phyloP scores from a whole-genome alignment of 2,113 vertebrate genomes.

The Pomatorhinus ruficollis region DNA sequence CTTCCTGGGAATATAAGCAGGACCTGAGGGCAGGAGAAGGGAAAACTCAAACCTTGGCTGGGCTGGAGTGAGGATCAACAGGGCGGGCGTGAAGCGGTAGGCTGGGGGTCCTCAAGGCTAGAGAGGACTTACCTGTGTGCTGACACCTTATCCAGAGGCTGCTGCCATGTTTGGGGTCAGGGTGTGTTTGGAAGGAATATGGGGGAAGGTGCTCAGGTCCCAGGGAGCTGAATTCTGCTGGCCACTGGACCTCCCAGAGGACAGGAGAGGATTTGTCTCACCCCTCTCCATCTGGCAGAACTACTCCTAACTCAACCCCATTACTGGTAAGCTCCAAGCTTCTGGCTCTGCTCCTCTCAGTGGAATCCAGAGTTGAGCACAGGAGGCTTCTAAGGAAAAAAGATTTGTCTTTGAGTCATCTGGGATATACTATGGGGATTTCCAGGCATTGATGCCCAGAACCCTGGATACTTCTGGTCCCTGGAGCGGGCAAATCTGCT shows the following conservation, averaged over 20 bases:
- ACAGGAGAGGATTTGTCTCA: neutral
- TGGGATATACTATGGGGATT: neutral
- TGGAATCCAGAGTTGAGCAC: neutral
- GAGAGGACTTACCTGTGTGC: neutral
- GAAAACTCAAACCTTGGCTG: neutral
- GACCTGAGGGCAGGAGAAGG: neutral
- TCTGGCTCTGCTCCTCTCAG: neutral
- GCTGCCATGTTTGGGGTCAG: rapidly evolving
- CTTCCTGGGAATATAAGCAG: neutral
- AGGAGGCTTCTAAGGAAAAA: neutral
- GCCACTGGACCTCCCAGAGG: rapidly evolving
- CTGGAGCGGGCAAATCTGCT: neutral
- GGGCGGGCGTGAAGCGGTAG: rapidly evolving
- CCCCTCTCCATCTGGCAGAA: neutral
- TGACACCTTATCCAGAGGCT: neutral
- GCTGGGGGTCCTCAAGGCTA: neutral
- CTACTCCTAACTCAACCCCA: neutral
- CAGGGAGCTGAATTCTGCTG: rapidly evolving
- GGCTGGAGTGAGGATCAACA: neutral
- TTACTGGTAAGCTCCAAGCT: neutral
- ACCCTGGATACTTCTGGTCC: neutral
- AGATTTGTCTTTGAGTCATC: neutral
- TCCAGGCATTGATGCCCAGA: neutral
- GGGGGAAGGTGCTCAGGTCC: neutral
- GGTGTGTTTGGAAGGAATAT: neutral